A percentile compares a stretch with the other conserved stretches of the same genome.
phyloP scores from a whole-genome alignment of 2,797 vertebrate species.

The Euphonia xanthogaster region DNA sequence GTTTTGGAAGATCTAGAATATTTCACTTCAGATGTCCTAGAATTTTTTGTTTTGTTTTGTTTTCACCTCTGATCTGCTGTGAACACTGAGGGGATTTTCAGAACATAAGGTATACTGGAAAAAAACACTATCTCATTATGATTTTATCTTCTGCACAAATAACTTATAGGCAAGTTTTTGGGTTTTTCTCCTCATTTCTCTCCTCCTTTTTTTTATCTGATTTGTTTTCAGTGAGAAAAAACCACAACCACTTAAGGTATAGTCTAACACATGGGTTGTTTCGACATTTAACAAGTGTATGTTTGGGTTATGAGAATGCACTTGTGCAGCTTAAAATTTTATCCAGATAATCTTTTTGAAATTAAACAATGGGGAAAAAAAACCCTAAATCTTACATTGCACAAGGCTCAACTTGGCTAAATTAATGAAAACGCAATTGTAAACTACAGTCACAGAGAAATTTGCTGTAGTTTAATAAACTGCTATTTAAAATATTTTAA shows the following conservation, averaged over 20 bases:
- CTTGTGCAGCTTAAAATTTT: neutral
- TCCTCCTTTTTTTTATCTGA: neutral
- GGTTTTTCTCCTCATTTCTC: neutral
- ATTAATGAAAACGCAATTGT: neutral
- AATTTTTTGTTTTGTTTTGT: neutral
- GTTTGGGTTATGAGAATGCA: neutral
- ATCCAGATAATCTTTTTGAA: neutral
- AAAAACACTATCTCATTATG: neutral
- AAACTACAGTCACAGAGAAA: neutral
- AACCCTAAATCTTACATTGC: accelerated
- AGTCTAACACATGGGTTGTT: neutral
- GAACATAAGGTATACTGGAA: neutral
- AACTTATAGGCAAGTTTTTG: neutral
- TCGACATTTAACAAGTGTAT: neutral
- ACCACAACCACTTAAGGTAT: neutral
- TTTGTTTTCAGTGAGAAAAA: neutral
- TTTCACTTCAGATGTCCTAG: neutral
- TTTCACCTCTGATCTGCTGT: neutral
- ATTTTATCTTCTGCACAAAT: conserved; percentile 1
- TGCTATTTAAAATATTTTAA: conserved; percentile 2
- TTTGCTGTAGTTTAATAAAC: neutral
- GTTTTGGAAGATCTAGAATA: neutral
- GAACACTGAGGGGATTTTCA: neutral
- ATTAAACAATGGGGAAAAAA: neutral
- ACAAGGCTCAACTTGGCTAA: neutral